Percentiles rank a stretch among this genome's conserved stretches.
These are phyloP conservation scores for Cryptoprocta ferox DNA, from an alignment of 2,797 vertebrate genomes.

Conservation along the genomic window DNA sequence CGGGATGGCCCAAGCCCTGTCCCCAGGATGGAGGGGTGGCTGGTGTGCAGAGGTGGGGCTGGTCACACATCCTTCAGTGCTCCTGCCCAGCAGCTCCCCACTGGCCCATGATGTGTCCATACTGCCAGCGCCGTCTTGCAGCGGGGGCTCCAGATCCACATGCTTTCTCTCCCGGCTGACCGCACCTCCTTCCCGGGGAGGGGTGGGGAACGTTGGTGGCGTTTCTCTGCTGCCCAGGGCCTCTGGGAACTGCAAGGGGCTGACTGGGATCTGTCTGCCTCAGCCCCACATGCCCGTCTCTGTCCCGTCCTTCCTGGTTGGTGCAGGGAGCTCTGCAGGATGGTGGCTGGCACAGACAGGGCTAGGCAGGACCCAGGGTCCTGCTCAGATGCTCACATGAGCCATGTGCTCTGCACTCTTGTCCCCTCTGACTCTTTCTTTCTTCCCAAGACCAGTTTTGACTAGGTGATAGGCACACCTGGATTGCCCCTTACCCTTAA, in stretches of 20 bases:
- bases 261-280: no score
- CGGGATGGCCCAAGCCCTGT: neutral
- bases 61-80: neutral
- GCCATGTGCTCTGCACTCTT: accelerated
- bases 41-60: accelerated
- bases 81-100: neutral
- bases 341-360: accelerated
- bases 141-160: neutral
- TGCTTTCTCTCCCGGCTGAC: neutral
- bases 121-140: accelerated
- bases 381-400: neutral
- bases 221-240: neutral
- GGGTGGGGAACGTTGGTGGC: neutral
- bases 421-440: neutral
- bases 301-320: neutral
- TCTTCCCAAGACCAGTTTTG: neutral
- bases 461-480: neutral
- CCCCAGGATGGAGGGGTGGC: neutral
- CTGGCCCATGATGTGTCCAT: neutral
- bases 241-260: no score
- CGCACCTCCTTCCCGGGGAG: no score
- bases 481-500: neutral
- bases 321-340: neutral
- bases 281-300: neutral
- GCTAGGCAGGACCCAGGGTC: accelerated